A percentile compares a stretch with the other conserved stretches of the same genome.
Conservation (phyloP, 2,113 vertebrate species). For the Lagenorhynchus albirostris region DNA sequence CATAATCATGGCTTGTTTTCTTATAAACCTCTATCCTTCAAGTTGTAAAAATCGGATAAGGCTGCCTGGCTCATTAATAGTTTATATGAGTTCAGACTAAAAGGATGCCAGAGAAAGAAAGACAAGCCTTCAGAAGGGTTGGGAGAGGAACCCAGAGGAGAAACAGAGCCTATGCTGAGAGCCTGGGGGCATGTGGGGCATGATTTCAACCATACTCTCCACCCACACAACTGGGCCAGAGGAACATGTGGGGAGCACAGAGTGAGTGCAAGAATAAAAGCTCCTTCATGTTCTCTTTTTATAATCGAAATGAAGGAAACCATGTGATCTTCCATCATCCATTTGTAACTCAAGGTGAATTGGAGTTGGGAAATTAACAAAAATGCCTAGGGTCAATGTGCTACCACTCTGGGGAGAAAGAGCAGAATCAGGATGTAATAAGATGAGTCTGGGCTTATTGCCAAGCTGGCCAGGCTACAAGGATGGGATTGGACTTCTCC, state of each 20-base stretch:
- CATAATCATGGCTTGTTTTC: slow-evolving; percentile 33
- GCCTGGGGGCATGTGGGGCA: background rate
- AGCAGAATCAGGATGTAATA: background rate
- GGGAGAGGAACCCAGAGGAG: background rate
- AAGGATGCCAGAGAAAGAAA: slow-evolving; percentile 7
- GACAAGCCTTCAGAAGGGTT: slow-evolving; percentile 13
- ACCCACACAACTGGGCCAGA: background rate
- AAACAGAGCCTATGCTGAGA: background rate
- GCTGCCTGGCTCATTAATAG: slow-evolving; percentile 25
- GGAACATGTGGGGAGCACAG: background rate
- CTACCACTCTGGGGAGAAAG: background rate
- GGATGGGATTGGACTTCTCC: background rate
- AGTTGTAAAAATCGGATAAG: slow-evolving; percentile 43
- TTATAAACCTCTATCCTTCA: background rate
- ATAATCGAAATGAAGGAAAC: background rate
- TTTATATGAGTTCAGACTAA: slow-evolving; percentile 11
- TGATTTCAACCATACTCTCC: background rate
- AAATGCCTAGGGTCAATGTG: background rate
- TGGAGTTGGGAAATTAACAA: background rate
- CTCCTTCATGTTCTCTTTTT: background rate
- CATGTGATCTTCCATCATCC: background rate
- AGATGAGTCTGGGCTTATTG: background rate
- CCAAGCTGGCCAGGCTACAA: background rate
- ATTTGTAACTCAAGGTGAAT: background rate
- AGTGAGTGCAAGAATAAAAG: background rate